These are phyloP conservation scores for Nematopogon swammerdamellus DNA, from an alignment of 2,888 invertebrate genomes.

Conservation along the genomic window DNA sequence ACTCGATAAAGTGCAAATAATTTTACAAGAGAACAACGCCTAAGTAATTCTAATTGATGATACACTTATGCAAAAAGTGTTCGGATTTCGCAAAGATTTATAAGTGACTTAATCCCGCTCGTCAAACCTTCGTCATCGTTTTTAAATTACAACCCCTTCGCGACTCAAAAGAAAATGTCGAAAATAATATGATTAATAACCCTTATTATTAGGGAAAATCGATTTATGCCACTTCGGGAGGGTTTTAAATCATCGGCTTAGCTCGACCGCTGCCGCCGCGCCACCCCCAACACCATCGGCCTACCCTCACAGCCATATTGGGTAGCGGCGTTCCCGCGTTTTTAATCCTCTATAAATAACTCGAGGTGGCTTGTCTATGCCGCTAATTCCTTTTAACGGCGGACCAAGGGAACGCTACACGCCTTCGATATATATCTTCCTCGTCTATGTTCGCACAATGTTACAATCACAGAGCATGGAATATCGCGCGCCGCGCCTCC, in stretches of 20 bases:
- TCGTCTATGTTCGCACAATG: too few relatives aligned
- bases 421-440: too few relatives aligned
- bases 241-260: conserved; percentile 44
- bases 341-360: conserved; percentile 43
- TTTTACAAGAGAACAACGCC: too few relatives aligned
- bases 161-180: background rate
- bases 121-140: background rate
- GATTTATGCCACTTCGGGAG: conserved; percentile 1
- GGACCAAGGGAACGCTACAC: background rate
- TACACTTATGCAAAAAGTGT: background rate
- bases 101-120: background rate
- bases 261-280: conserved; percentile 13
- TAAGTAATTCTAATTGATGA: too few relatives aligned
- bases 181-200: conserved; percentile 3
- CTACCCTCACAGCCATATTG: too few relatives aligned
- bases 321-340: conserved; percentile 24
- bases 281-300: conserved; percentile 11
- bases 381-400: background rate
- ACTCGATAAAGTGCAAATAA: too few relatives aligned
- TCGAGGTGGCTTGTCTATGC: conserved; percentile 1
- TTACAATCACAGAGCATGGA: too few relatives aligned
- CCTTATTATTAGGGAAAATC: conserved; percentile 2
- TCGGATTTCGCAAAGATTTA: background rate
- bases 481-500: too few relatives aligned
- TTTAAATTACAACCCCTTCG: background rate